Conservation (phyloP, 2,797 vertebrate species). For the Acridotheres tristis region DNA sequence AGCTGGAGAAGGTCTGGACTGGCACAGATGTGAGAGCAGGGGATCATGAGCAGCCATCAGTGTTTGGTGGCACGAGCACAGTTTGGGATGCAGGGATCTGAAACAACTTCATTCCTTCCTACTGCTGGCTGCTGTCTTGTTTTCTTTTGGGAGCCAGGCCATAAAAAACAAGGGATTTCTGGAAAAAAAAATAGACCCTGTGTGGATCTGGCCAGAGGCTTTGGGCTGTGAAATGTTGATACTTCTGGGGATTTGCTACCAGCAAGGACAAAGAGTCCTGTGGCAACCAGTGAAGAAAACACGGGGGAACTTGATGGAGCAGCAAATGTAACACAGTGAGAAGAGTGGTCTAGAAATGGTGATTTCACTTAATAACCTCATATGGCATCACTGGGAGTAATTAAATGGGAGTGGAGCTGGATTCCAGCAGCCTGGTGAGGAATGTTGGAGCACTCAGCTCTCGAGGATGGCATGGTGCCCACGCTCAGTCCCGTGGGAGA, state of each 20-base stretch:
- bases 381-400: background rate
- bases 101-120: background rate
- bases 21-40: background rate
- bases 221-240: background rate
- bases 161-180: background rate
- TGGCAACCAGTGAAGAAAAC: background rate
- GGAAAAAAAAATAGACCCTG: background rate
- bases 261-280: background rate
- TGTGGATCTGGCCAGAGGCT: background rate
- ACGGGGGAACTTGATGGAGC: background rate
- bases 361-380: background rate
- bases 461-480: background rate
- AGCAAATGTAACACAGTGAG: background rate
- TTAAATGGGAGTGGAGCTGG: background rate
- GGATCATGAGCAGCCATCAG: background rate
- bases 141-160: background rate
- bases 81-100: background rate
- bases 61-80: accelerated
- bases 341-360: background rate
- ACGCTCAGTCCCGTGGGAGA: accelerated
- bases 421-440: background rate
- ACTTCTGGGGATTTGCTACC: background rate
- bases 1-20: background rate
- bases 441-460: background rate
- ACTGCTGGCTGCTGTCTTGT: accelerated